Base-by-base conservation (phyloP, 2,113 vertebrate species). In the Tachuris rubrigastra region DNA sequence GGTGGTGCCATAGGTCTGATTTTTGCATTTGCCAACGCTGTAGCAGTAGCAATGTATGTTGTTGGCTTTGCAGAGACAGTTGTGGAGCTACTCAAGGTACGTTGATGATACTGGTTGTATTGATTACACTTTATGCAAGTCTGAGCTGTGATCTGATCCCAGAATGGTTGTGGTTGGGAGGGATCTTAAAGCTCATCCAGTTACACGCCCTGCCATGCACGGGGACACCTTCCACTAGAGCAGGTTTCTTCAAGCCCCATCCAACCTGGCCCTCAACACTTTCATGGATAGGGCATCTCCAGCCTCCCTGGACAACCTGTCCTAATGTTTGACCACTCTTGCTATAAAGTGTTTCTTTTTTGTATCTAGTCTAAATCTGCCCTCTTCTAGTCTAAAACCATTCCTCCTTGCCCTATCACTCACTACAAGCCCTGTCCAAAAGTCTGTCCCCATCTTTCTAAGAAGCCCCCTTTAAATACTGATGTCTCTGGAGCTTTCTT, bases 21-120 rank as follows among this genome's bases (percentile, higher is more conserved):
- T 79, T 99, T 99, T 81, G 99, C 99, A 68, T 99, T 99, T 93
- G 99, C 99, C 85, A 99, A 99, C 85, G 99, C 99, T 37, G 99
- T 99, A 84, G 99, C 99, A 39, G 99, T 99, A 46, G 99, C 99
- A 94, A 99, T 99, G 99, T 99, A 99, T 65, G 99, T 99, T 78
- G 99, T 99, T 95, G 99, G 99, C 84, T 99, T 99, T 95, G 99
- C 99, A 62, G 99, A 99, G 94, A 99, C 99, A 1, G 98, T 99
- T 52, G 99, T 99, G 41, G 98, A 99, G 75, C 97, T 99, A 41
- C 99, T 99, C 13, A 90, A 96, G 81, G 99, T 99, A 98, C 2
- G 1, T 17, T 7, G 20, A 37, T 62, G 14, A 13, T n/a, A 23
- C 17, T 78, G 23, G 5, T 84, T 67, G 7, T 25, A 15, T 47